These are phyloP conservation scores for Colius striatus DNA, from an alignment of 2,113 vertebrate genomes.

Conservation along the genomic window DNA sequence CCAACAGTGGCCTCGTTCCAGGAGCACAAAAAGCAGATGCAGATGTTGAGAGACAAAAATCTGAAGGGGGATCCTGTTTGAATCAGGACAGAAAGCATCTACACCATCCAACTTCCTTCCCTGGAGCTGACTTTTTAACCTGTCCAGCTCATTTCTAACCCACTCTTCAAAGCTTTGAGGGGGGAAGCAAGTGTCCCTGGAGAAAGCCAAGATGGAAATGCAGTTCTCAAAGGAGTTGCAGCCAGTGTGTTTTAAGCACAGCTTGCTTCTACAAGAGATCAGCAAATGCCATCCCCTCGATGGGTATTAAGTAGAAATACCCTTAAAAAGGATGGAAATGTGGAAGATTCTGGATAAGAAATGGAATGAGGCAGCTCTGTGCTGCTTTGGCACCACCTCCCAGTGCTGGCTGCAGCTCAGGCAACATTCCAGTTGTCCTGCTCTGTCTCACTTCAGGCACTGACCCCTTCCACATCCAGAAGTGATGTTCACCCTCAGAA, in stretches of 20 bases:
- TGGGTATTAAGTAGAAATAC: neutral
- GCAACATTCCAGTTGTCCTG: neutral
- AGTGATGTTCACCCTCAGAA: neutral
- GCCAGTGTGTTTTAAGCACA: accelerated
- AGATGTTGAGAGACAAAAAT: conserved; percentile 23
- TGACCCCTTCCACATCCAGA: neutral
- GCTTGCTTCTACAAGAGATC: neutral
- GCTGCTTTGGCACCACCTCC: neutral
- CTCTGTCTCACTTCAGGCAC: neutral
- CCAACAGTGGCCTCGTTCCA: neutral
- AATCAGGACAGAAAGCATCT: neutral
- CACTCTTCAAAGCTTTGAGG: neutral
- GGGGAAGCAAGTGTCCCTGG: neutral
- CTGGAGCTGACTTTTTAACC: neutral
- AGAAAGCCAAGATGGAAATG: accelerated
- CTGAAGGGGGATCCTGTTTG: neutral
- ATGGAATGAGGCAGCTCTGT: accelerated
- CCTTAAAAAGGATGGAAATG: neutral
- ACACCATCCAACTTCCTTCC: neutral
- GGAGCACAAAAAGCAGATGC: conserved; percentile 18
- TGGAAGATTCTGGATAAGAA: accelerated
- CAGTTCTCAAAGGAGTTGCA: neutral
- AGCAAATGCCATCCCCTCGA: neutral
- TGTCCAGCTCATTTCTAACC: neutral
- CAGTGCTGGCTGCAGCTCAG: no score